These are phyloP conservation scores for Dascyllus trimaculatus DNA, from an alignment of 2,113 vertebrate species.

Conservation along the genomic window DNA sequence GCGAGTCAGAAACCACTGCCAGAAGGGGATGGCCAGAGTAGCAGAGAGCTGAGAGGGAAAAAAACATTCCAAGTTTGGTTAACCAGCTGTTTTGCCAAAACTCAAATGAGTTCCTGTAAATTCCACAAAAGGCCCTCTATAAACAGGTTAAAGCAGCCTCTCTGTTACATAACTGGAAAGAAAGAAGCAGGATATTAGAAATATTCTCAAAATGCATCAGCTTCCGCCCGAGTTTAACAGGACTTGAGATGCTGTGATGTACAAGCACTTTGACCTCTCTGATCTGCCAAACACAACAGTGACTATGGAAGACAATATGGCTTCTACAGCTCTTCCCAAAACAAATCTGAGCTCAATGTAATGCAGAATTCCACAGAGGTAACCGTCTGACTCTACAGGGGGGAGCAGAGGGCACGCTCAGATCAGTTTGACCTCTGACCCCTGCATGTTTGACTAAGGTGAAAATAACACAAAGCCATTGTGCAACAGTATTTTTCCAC, in stretches of 20 bases:
- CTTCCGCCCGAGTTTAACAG: neutral
- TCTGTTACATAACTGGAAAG: neutral
- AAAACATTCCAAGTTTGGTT: constrained; percentile 23
- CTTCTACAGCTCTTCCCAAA: constrained; percentile 31
- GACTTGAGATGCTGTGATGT: neutral
- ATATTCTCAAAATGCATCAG: constrained; percentile 15
- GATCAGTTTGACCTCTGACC: constrained; percentile 16
- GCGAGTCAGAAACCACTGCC: constrained; percentile 96
- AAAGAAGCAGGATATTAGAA: neutral
- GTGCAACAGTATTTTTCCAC: neutral
- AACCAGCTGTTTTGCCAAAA: constrained; percentile 26
- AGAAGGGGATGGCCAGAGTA: constrained; percentile 93
- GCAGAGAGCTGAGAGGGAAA: constrained; percentile 88
- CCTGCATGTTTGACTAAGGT: constrained; percentile 32
- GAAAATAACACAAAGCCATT: neutral
- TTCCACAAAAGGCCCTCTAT: neutral
- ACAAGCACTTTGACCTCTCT: constrained; percentile 3
- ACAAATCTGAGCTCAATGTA: constrained; percentile 42
- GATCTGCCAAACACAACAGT: constrained; percentile 38
- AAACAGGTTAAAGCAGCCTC: neutral
- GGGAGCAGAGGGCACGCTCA: neutral
- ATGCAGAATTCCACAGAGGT: constrained; percentile 7
- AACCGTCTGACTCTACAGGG: neutral
- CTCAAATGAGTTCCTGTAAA: neutral
- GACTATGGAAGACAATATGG: constrained; percentile 6